phyloP scores from a whole-genome alignment of 2,797 vertebrate species.

The Falco cherrug region DNA sequence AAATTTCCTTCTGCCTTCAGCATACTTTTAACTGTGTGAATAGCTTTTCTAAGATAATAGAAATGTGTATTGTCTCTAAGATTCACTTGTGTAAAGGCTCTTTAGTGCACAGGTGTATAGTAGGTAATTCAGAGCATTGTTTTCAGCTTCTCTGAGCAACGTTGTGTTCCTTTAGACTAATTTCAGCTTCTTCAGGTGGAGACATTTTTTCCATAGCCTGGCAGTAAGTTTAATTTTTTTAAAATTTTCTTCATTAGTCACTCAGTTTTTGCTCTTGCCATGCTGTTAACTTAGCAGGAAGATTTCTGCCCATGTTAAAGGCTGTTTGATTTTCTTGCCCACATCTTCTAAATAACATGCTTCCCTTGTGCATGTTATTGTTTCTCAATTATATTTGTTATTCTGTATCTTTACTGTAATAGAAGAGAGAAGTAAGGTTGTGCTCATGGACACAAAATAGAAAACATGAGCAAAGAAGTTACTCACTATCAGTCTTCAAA shows the following conservation, averaged over 20 bases:
- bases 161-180: background rate
- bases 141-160: background rate
- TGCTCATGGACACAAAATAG: background rate
- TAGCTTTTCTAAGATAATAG: background rate
- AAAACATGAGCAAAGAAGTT: background rate
- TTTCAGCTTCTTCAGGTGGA: background rate
- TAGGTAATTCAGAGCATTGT: background rate
- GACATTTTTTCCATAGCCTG: background rate
- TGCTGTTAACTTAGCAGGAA: background rate
- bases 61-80: background rate
- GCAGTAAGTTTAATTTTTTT: background rate
- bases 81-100: background rate
- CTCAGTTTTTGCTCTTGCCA: background rate
- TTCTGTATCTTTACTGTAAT: background rate
- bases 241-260: background rate
- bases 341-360: background rate
- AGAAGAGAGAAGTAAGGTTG: background rate
- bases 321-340: background rate
- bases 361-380: background rate
- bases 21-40: background rate
- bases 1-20: conserved; percentile 12
- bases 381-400: background rate
- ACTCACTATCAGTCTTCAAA: background rate
- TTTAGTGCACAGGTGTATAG: background rate
- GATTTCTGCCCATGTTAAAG: background rate